These are phyloP conservation scores for Heteropelma amictum DNA, from an alignment of 2,888 invertebrate genomes.

Conservation along the genomic window DNA sequence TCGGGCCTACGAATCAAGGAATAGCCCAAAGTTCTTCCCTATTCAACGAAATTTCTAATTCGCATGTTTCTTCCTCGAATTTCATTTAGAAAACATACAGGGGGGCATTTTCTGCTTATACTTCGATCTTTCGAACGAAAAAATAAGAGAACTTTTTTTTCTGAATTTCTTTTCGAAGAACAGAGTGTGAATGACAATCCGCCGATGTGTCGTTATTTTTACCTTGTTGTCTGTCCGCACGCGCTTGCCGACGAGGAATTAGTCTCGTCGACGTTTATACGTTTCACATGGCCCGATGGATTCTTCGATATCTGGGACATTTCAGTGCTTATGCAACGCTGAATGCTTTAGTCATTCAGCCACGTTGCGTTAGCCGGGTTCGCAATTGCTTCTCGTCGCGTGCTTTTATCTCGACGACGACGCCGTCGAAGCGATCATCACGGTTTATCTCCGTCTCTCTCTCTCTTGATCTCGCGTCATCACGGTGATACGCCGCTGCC, in stretches of 20 bases:
- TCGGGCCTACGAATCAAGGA: slow-evolving; percentile 13
- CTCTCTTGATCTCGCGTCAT: neutral
- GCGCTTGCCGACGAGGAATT: too few species aligned
- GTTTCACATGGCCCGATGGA: too few species aligned
- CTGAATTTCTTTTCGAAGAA: too few species aligned
- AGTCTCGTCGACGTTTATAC: too few species aligned
- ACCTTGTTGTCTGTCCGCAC: too few species aligned
- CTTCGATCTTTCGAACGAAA: neutral
- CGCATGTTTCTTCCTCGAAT: too few species aligned
- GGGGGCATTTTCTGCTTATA: too few species aligned
- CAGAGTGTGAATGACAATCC: too few species aligned
- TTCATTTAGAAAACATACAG: too few species aligned
- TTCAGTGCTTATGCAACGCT: neutral
- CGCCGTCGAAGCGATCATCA: slow-evolving; percentile 61
- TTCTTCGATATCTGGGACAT: neutral
- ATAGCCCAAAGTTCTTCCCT: neutral
- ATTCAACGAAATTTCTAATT: neutral
- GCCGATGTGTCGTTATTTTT: too few species aligned
- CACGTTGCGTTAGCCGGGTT: slow-evolving; percentile 16
- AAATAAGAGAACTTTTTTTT: neutral
- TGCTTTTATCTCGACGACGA: slow-evolving; percentile 17
- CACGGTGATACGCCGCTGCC: neutral
- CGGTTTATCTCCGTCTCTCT: slow-evolving; percentile 21
- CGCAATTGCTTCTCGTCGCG: slow-evolving; percentile 61
- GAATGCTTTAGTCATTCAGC: neutral